A percentile compares a stretch with the other conserved stretches of the same genome.
phyloP scores from a whole-genome alignment of 2,888 invertebrate genomes.

The Philopedon plagiatum region DNA sequence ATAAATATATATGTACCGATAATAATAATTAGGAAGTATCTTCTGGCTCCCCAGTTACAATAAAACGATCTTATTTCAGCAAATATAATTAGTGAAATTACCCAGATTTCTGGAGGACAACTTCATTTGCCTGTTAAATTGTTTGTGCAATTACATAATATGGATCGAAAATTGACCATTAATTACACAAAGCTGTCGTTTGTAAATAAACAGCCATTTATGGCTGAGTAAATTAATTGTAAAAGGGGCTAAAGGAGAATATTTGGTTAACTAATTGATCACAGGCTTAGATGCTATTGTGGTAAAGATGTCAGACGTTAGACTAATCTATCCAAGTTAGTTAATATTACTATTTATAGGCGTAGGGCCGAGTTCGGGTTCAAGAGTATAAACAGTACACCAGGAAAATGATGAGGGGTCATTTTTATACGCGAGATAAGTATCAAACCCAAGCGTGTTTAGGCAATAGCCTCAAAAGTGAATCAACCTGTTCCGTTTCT shows the following conservation, averaged over 20 bases:
- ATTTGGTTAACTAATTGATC: constrained; percentile 4
- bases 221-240: constrained; percentile 1
- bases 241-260: background rate
- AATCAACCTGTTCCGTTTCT: too few relatives aligned
- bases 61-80: background rate
- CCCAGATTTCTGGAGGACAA: background rate
- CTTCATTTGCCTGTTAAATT: background rate
- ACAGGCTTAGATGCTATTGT: background rate
- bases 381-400: too few relatives aligned
- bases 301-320: background rate
- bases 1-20: too few relatives aligned
- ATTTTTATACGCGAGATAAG: too few relatives aligned
- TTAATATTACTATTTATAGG: background rate
- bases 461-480: too few relatives aligned
- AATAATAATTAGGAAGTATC: too few relatives aligned
- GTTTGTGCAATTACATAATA: background rate
- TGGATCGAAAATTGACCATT: constrained; percentile 13
- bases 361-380: too few relatives aligned
- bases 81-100: background rate
- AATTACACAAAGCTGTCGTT: constrained; percentile 4
- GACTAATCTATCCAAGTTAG: background rate
- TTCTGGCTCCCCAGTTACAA: too few relatives aligned
- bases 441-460: too few relatives aligned
- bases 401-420: too few relatives aligned
- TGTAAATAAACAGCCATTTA: constrained; percentile 4